Conservation (phyloP, 2,888 invertebrate genomes). For the Amphipoea lucens region DNA sequence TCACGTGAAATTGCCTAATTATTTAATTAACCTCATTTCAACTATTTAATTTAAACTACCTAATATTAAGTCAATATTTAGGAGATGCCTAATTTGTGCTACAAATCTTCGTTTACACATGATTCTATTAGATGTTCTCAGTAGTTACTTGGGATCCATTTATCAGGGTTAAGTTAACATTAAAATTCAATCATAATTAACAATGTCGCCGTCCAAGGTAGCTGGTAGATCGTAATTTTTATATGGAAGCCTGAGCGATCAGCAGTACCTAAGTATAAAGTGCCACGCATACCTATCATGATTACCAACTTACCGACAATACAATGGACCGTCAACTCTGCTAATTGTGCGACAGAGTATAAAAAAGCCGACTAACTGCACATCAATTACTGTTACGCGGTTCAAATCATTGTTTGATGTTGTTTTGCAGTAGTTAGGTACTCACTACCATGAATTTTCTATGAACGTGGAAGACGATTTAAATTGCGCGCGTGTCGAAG, state of each 20-base stretch:
- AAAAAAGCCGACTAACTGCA: slow-evolving; percentile 65
- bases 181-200: slow-evolving; percentile 62
- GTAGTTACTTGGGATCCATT: neutral
- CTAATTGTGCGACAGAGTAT: slow-evolving; percentile 58
- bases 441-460: slow-evolving; percentile 3
- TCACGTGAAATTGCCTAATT: slow-evolving; percentile 10
- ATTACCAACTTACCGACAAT: slow-evolving; percentile 52
- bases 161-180: slow-evolving; percentile 34
- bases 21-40: slow-evolving; percentile 15
- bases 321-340: slow-evolving; percentile 62
- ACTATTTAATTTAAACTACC: neutral
- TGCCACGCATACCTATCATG: slow-evolving; percentile 54
- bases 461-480: neutral
- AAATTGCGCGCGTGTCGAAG: neutral
- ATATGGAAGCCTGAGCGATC: slow-evolving; percentile 56
- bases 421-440: slow-evolving; percentile 26
- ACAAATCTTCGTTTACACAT: neutral
- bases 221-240: slow-evolving; percentile 59
- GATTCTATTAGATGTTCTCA: neutral
- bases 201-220: slow-evolving; percentile 60
- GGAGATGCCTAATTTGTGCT: neutral
- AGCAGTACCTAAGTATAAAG: slow-evolving; percentile 36
- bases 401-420: slow-evolving; percentile 48
- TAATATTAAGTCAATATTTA: slow-evolving; percentile 13
- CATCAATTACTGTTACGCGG: slow-evolving; percentile 65